phyloP scores from a whole-genome alignment of 1,140 invertebrate genomes.

The Rhyzopertha dominica region DNA sequence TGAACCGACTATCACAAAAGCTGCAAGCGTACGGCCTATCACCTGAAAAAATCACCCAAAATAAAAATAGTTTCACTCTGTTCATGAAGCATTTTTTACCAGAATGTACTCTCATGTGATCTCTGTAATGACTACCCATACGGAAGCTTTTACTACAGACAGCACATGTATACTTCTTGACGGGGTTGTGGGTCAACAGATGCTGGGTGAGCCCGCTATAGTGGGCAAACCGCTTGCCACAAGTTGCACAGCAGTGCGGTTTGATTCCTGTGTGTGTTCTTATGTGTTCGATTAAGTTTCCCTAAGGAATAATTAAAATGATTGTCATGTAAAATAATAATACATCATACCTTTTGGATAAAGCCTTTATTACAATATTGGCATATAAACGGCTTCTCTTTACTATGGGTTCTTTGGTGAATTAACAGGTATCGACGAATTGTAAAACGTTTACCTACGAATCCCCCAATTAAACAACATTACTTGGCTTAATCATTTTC shows the following conservation, averaged over 20 bases:
- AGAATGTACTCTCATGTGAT: too few species aligned
- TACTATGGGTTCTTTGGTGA: not conserved
- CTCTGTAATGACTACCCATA: too few species aligned
- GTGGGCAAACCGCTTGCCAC: not conserved
- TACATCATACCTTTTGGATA: not conserved
- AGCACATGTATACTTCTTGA: too few species aligned
- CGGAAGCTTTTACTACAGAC: too few species aligned
- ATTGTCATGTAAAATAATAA: not conserved
- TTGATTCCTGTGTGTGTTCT: not conserved
- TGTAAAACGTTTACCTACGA: conserved; percentile 1
- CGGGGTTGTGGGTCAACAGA: too few species aligned
- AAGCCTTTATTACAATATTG: conserved; percentile 6
- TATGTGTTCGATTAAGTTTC: conserved; percentile 4
- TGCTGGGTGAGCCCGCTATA: too few species aligned
- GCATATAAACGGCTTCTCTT: not conserved
- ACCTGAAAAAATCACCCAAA: too few species aligned
- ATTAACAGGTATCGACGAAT: not conserved
- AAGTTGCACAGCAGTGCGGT: not conserved
- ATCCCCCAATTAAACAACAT: not conserved
- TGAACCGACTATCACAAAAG: conserved; percentile 4
- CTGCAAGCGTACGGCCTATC: conserved; percentile 6
- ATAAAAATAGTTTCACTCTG: too few species aligned
- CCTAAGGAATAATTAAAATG: not conserved
- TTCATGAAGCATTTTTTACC: too few species aligned
- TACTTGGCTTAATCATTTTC: not conserved